These are phyloP conservation scores for Andrena cerasifolii DNA, from an alignment of 1,140 invertebrate species.

Conservation along the genomic window DNA sequence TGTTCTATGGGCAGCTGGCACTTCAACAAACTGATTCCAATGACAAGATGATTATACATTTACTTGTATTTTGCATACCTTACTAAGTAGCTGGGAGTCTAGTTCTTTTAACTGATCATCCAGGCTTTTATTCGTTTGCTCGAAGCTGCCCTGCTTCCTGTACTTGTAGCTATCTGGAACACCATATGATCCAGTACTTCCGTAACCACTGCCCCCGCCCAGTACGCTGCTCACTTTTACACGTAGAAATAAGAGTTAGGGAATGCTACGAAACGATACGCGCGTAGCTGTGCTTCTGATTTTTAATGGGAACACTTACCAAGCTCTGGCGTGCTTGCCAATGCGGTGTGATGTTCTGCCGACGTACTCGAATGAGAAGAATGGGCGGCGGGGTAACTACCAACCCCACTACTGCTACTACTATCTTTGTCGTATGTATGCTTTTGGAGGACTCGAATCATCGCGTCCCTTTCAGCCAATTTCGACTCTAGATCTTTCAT, in stretches of 20 bases:
- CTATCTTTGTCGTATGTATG: constrained; percentile 88
- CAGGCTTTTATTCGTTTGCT: constrained; percentile 89
- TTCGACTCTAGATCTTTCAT: constrained; percentile 94
- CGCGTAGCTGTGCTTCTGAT: neutral
- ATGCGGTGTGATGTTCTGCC: constrained; percentile 76
- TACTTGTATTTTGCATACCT: constrained; percentile 83
- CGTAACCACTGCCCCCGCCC: constrained; percentile 83
- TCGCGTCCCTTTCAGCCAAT: constrained; percentile 93
- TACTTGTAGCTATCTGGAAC: constrained; percentile 84
- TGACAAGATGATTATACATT: constrained; percentile 33
- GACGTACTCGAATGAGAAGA: constrained; percentile 81
- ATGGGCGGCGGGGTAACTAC: constrained; percentile 80
- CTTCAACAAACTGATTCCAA: neutral
- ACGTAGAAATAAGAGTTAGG: neutral
- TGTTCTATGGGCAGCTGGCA: neutral
- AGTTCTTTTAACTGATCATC: constrained; percentile 92
- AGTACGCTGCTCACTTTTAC: constrained; percentile 83
- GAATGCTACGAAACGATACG: neutral
- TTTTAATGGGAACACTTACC: constrained; percentile 58
- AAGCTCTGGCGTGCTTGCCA: constrained; percentile 79
- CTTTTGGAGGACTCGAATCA: constrained; percentile 94
- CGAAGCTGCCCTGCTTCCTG: constrained; percentile 86
- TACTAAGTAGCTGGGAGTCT: constrained; percentile 88
- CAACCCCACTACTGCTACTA: constrained; percentile 79
- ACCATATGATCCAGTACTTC: constrained; percentile 84